phyloP scores from a whole-genome alignment of 2,113 vertebrate genomes.

The Sander vitreus region DNA sequence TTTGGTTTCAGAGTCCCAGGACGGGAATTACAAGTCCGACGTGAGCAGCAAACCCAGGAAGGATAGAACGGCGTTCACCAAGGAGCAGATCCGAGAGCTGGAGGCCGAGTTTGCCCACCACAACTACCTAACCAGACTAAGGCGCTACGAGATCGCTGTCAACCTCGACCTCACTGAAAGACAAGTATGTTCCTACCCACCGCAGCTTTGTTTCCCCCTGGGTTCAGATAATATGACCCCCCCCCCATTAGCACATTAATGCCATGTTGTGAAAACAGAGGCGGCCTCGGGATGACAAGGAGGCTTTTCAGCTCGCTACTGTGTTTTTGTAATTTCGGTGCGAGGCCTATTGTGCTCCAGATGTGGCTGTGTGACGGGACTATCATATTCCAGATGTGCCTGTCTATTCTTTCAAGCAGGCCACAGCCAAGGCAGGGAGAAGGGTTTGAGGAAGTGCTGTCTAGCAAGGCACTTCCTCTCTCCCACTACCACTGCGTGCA shows the following conservation, averaged over 20 bases:
- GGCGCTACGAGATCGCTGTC: constrained; percentile 98
- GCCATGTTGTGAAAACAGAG: constrained; percentile 71
- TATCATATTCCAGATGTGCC: constrained; percentile 83
- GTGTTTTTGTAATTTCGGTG: constrained; percentile 62
- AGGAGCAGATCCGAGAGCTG: constrained; percentile 98
- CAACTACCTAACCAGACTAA: constrained; percentile 98
- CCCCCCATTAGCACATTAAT: constrained; percentile 57
- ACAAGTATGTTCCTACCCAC: constrained; percentile 87
- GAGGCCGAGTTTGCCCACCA: constrained; percentile 99
- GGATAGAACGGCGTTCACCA: constrained; percentile 98
- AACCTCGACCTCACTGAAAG: constrained; percentile 98
- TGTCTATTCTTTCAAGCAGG: constrained; percentile 72
- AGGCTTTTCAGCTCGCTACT: constrained; percentile 53
- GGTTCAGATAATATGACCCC: constrained; percentile 28
- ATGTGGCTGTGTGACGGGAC: constrained; percentile 72
- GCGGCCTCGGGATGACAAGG: constrained; percentile 30
- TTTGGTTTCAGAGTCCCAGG: constrained; percentile 92
- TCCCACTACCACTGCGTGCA: constrained; percentile 50
- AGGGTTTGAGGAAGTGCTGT: constrained; percentile 74
- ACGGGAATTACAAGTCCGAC: constrained; percentile 97
- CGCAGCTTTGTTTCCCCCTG: constrained; percentile 23
- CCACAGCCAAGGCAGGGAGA: constrained; percentile 70
- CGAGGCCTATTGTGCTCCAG: constrained; percentile 72
- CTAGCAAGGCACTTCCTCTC: constrained; percentile 78
- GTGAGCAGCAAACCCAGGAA: constrained; percentile 98